phyloP scores from a whole-genome alignment of 2,888 invertebrate species.

The Oegoconia quadripuncta region DNA sequence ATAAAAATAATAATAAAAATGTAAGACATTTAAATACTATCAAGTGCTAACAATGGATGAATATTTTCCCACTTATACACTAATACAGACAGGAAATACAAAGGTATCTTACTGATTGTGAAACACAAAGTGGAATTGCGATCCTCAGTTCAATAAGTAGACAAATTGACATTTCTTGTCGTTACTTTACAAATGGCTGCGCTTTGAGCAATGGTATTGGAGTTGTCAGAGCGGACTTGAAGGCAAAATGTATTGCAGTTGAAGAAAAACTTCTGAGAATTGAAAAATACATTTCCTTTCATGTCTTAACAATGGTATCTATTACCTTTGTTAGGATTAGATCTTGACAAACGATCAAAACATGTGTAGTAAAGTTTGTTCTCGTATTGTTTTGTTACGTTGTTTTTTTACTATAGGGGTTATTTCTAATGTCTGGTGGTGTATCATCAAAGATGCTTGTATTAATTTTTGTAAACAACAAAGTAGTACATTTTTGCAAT shows the following conservation, averaged over 20 bases:
- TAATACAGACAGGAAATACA: no score
- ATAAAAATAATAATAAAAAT: no score
- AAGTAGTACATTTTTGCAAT: no score
- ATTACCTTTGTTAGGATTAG: not conserved
- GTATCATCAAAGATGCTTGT: not conserved
- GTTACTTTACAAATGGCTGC: conserved; percentile 10
- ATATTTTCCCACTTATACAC: no score
- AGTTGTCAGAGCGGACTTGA: conserved; percentile 9
- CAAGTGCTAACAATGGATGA: no score
- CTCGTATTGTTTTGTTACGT: not conserved
- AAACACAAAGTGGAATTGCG: not conserved
- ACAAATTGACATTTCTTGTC: conserved; percentile 19
- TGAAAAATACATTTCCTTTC: conserved; percentile 1
- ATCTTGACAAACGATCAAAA: not conserved
- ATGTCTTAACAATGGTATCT: no score
- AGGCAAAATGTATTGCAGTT: conserved; percentile 11
- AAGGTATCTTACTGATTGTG: no score
- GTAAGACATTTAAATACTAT: no score
- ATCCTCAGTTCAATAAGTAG: conserved; percentile 12
- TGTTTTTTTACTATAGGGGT: no score
- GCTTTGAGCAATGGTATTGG: conserved; percentile 6
- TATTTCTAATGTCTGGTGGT: no score
- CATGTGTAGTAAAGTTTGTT: not conserved
- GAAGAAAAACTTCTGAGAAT: conserved; percentile 1
- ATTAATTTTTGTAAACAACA: no score